Evolutionary conservation across 2,113 vertebrate genomes (phyloP).

Genomic region (Notothenia coriiceps): DNA sequence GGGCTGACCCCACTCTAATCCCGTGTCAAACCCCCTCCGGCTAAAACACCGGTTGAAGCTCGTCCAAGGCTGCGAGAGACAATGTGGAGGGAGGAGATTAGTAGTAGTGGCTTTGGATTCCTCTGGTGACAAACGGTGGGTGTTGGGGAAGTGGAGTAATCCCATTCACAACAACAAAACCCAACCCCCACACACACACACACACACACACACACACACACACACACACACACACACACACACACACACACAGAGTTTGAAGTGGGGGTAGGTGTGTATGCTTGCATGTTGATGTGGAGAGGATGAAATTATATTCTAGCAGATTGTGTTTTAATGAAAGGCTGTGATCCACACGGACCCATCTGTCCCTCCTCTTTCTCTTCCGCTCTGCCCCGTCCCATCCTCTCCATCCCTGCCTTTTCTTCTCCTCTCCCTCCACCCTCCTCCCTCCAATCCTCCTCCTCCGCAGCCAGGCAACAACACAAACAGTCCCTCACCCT

Average conservation of each 20-base stretch:
- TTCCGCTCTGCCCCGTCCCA: constrained; percentile 56
- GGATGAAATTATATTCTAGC: constrained; percentile 52
- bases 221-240: constrained; percentile 1
- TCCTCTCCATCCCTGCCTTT: constrained; percentile 67
- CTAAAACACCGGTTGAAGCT: constrained; percentile 67
- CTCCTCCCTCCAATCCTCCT: constrained; percentile 28
- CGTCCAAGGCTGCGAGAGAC: constrained; percentile 50
- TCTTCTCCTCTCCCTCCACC: constrained; percentile 25
- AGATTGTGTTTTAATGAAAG: constrained; percentile 66
- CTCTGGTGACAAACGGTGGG: constrained; percentile 68
- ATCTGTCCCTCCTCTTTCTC: constrained; percentile 64
- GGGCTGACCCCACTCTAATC: constrained; percentile 60
- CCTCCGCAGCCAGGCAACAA: constrained; percentile 69
- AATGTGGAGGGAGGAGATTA: constrained; percentile 50
- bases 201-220: constrained; percentile 13
- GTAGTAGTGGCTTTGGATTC: constrained; percentile 59
- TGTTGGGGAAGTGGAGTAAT: constrained; percentile 73
- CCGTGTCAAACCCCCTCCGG: constrained; percentile 57
- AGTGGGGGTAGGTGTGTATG: constrained; percentile 24
- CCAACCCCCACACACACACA: constrained; percentile 59
- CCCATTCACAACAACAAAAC: constrained; percentile 78
- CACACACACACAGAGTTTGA: background rate
- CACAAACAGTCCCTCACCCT: constrained; percentile 64
- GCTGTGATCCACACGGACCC: constrained; percentile 61
- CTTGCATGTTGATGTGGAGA: constrained; percentile 25